phyloP scores from a whole-genome alignment of 1,140 invertebrate genomes.

The Neelides sp. region DNA sequence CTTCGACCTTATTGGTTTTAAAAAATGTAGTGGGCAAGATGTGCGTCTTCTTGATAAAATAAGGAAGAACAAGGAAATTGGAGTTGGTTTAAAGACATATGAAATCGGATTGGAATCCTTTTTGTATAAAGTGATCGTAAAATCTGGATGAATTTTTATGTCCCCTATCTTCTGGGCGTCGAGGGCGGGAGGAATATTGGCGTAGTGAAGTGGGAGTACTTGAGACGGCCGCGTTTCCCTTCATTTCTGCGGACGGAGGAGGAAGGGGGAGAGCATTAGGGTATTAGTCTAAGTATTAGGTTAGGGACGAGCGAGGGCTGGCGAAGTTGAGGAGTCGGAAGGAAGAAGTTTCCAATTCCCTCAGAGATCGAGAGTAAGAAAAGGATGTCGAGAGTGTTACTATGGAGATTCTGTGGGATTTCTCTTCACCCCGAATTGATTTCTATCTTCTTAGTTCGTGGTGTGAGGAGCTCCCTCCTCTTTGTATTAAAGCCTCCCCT shows the following conservation, averaged over 20 bases:
- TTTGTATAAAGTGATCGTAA: constrained; percentile 19
- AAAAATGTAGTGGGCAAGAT: no score
- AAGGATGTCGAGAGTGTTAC: constrained; percentile 10
- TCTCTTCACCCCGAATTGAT: constrained; percentile 27
- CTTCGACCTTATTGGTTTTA: no score
- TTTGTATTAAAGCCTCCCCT: constrained; percentile 8
- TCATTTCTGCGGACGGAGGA: no score
- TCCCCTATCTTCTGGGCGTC: no score
- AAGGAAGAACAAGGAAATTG: neutral
- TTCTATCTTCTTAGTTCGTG: constrained; percentile 16
- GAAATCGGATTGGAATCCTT: constrained; percentile 1
- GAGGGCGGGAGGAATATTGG: no score
- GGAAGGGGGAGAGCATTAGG: no score
- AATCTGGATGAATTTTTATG: constrained; percentile 20
- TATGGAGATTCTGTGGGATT: constrained; percentile 27
- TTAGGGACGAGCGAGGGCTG: neutral
- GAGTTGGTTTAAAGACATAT: neutral
- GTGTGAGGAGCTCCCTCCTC: neutral
- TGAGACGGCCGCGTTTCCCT: no score
- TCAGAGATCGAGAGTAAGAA: constrained; percentile 9
- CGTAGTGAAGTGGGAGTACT: no score
- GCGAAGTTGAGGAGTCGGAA: neutral
- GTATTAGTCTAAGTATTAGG: no score
- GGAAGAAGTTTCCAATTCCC: constrained; percentile 2
- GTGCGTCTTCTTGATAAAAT: no score